Percentiles rank a stretch among this genome's conserved stretches.
Evolutionary conservation across 2,888 invertebrate genomes (phyloP).

Genomic region (Omphaloscelis lunosa): DNA sequence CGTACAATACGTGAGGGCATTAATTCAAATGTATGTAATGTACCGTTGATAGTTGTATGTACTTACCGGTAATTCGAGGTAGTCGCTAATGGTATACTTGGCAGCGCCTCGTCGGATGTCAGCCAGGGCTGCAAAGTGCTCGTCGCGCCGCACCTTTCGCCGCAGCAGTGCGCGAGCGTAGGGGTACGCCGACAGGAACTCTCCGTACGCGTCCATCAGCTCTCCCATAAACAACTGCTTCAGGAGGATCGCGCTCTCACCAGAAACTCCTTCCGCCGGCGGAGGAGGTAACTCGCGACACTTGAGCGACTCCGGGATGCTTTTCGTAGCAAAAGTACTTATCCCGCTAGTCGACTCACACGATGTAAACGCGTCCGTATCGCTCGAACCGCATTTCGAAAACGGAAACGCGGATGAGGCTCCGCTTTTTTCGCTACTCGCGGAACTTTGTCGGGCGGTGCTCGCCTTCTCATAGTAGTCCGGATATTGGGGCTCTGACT

Average conservation of each 20-base stretch:
- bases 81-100: conserved; percentile 91
- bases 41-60: conserved; percentile 56
- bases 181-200: conserved; percentile 91
- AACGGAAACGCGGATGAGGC: conserved; percentile 88
- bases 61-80: conserved; percentile 93
- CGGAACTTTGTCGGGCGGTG: conserved; percentile 86
- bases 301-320: conserved; percentile 82
- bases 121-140: conserved; percentile 92
- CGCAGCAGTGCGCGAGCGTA: conserved; percentile 91
- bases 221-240: conserved; percentile 92
- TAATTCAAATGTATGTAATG: conserved; percentile 65
- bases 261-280: conserved; percentile 78
- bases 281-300: conserved; percentile 84
- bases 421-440: conserved; percentile 87
- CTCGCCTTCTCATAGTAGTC: conserved; percentile 86
- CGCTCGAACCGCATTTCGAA: conserved; percentile 89
- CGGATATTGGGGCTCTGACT: conserved; percentile 86
- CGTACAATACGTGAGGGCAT: conserved; percentile 59
- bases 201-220: conserved; percentile 92
- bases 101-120: conserved; percentile 92
- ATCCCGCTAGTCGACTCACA: conserved; percentile 88
- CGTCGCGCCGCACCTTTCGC: conserved; percentile 91
- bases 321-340: conserved; percentile 83
- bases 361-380: conserved; percentile 86
- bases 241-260: conserved; percentile 86